Conservation (phyloP, 2,113 vertebrate species). For the Eulemur macaco region DNA sequence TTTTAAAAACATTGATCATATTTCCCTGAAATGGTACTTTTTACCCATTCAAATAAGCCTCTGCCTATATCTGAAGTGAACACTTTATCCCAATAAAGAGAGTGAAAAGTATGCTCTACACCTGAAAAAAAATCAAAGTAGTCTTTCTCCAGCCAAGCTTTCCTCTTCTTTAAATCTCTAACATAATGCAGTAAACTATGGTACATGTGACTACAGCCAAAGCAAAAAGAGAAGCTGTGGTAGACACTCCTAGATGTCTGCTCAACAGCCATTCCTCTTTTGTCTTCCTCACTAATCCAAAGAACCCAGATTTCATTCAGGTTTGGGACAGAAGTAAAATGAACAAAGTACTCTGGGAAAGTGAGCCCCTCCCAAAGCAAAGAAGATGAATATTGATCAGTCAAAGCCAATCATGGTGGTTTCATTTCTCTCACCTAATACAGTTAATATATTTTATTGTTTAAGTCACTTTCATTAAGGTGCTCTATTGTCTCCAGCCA, state of each 20-base stretch:
- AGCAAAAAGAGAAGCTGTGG: neutral
- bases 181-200: neutral
- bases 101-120: neutral
- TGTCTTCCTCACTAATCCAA: neutral
- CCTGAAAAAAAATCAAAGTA: neutral
- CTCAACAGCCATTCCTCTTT: neutral
- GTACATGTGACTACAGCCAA: neutral
- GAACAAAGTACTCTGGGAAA: neutral
- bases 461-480: neutral
- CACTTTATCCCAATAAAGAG: neutral
- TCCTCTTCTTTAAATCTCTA: conserved; percentile 3
- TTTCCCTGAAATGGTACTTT: neutral
- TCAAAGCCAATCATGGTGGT: neutral
- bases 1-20: neutral
- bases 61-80: neutral
- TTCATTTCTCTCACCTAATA: neutral
- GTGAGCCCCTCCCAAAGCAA: neutral
- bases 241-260: neutral
- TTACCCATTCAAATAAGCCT: neutral
- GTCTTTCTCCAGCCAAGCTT: neutral
- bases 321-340: neutral
- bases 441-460: neutral
- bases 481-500: neutral
- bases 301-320: neutral
- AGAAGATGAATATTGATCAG: neutral